Evolutionary conservation across 2,797 vertebrate species (phyloP).

Genomic region (Erithacus rubecula): DNA sequence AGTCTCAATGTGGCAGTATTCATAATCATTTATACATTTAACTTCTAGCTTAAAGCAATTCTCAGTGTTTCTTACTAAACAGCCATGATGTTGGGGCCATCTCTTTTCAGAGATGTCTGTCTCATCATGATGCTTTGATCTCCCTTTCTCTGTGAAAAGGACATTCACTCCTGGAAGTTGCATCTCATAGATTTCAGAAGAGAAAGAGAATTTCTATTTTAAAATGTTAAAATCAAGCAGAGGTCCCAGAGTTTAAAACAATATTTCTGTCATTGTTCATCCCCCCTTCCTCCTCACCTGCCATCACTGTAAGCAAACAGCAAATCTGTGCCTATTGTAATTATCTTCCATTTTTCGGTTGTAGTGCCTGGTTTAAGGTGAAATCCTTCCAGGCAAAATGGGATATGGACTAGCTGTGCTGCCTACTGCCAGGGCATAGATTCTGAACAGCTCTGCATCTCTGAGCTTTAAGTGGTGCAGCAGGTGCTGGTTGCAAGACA

Average conservation of each 20-base stretch:
- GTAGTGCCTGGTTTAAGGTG: neutral
- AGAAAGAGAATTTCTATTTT: neutral
- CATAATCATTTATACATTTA: neutral
- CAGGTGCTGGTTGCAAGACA: neutral
- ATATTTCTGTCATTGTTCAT: neutral
- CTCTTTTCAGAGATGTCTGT: neutral
- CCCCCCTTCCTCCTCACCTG: rapidly evolving
- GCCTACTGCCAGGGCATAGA: neutral
- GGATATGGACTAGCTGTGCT: rapidly evolving
- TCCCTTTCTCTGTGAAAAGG: neutral
- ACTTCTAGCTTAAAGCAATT: neutral
- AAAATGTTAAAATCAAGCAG: neutral
- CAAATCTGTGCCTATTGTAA: neutral
- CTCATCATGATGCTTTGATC: neutral
- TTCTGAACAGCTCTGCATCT: neutral
- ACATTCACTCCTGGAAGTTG: neutral
- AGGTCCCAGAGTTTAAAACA: neutral
- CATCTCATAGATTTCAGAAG: neutral
- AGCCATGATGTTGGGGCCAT: rapidly evolving
- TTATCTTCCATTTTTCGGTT: neutral
- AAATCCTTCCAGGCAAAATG: neutral
- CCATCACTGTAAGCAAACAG: neutral
- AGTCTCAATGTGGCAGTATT: neutral
- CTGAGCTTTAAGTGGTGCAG: neutral
- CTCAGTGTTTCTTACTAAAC: neutral